phyloP scores from a whole-genome alignment of 2,888 invertebrate species.

The Patella ulyssiponensis region DNA sequence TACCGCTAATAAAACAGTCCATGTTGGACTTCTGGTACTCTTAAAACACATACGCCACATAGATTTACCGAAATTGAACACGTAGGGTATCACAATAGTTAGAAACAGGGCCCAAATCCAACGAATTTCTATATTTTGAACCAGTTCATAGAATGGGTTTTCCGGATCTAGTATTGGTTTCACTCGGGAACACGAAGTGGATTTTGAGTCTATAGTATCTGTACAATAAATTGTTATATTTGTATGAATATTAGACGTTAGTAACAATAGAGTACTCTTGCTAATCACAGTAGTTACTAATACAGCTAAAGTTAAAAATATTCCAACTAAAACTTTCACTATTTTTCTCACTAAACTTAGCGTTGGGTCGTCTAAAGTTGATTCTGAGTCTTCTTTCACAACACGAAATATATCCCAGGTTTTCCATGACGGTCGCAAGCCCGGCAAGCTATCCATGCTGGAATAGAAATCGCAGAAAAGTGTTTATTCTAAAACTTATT shows the following conservation, averaged over 20 bases:
- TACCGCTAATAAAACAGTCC: conserved; percentile 45
- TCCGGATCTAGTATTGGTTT: conserved; percentile 46
- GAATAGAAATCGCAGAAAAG: neutral
- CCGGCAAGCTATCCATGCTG: conserved; percentile 34
- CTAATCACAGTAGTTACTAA: conserved; percentile 87
- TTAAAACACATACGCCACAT: conserved; percentile 72
- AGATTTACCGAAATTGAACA: conserved; percentile 69
- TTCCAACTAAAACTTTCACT: conserved; percentile 80
- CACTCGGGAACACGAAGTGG: conserved; percentile 49
- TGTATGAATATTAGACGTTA: conserved; percentile 58
- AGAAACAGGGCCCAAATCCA: conserved; percentile 72
- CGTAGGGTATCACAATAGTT: conserved; percentile 69
- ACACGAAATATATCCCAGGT: conserved; percentile 60
- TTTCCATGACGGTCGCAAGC: conserved; percentile 46
- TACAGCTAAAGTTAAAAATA: conserved; percentile 88
- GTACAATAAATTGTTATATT: conserved; percentile 56
- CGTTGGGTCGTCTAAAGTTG: conserved; percentile 48
- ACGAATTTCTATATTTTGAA: conserved; percentile 28
- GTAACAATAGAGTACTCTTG: conserved; percentile 81
- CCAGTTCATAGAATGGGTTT: neutral
- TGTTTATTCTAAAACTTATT: too few relatives aligned
- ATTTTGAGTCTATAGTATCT: conserved; percentile 35
- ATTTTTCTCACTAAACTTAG: conserved; percentile 50
- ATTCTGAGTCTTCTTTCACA: conserved; percentile 41
- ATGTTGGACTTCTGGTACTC: conserved; percentile 55